These are phyloP conservation scores for Falcaria lacertinaria DNA, from an alignment of 2,888 invertebrate species.

Conservation along the genomic window DNA sequence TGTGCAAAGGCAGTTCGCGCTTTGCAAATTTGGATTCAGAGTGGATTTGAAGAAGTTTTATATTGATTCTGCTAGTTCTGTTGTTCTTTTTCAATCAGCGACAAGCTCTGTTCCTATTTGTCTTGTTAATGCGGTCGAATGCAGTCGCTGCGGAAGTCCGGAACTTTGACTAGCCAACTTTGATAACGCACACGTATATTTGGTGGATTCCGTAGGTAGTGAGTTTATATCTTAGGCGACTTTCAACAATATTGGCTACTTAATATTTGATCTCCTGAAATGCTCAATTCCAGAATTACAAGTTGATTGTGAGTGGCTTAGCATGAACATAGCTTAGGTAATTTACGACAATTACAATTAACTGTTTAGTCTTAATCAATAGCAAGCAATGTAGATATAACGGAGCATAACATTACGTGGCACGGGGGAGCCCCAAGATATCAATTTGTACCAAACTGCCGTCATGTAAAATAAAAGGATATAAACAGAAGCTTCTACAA, in stretches of 20 bases:
- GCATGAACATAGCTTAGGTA: too few species aligned
- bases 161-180: background rate
- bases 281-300: too few species aligned
- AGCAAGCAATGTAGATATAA: background rate
- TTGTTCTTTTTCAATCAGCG: background rate
- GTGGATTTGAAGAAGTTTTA: background rate
- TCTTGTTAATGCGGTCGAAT: background rate
- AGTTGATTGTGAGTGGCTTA: too few species aligned
- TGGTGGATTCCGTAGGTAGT: background rate
- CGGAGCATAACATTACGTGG: background rate
- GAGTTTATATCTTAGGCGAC: too few species aligned
- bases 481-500: conserved; percentile 41
- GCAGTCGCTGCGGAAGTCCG: background rate
- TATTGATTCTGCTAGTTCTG: background rate
- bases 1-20: too few species aligned
- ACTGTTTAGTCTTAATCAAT: background rate
- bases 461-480: conserved; percentile 54
- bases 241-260: too few species aligned
- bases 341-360: background rate
- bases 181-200: background rate
- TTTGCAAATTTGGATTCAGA: background rate
- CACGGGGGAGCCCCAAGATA: conserved; percentile 32
- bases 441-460: conserved; percentile 47
- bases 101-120: background rate
- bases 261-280: too few species aligned